Evolutionary conservation across 2,113 vertebrate species (phyloP).

Genomic region (Rhabdomys dilectus): DNA sequence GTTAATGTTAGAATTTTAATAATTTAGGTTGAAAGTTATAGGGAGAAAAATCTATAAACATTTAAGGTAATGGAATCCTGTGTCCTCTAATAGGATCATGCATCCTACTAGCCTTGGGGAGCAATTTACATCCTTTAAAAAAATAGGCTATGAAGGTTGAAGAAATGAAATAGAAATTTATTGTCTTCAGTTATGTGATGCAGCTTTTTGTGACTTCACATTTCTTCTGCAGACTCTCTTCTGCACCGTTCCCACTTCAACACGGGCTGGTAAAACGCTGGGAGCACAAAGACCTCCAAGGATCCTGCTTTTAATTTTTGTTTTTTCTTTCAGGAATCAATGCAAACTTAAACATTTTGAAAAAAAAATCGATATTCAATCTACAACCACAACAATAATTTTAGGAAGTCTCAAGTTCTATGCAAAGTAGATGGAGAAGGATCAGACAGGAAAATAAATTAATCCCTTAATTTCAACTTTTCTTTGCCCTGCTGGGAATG

Average conservation of each 20-base stretch:
- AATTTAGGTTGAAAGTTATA: constrained; percentile 32
- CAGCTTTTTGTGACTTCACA: background rate
- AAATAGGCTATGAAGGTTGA: background rate
- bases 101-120: background rate
- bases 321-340: constrained; percentile 38
- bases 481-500: constrained; percentile 37
- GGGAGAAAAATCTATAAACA: constrained; percentile 56
- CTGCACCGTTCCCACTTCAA: background rate
- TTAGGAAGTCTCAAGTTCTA: constrained; percentile 61
- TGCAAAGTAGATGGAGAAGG: constrained; percentile 45
- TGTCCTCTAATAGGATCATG: background rate
- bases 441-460: constrained; percentile 54
- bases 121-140: constrained; percentile 15
- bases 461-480: constrained; percentile 58
- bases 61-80: constrained; percentile 61
- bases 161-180: constrained; percentile 45
- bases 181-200: background rate
- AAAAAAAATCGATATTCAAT: constrained; percentile 58
- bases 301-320: constrained; percentile 64
- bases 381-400: constrained; percentile 64
- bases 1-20: constrained; percentile 44
- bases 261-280: constrained; percentile 41
- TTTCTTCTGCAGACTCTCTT: background rate
- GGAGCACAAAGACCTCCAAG: constrained; percentile 59
- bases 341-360: constrained; percentile 46